A percentile compares a stretch with the other conserved stretches of the same genome.
These are phyloP conservation scores for Caenorhabditis sp. DNA, from an alignment of 2,888 invertebrate species.

Conservation along the genomic window DNA sequence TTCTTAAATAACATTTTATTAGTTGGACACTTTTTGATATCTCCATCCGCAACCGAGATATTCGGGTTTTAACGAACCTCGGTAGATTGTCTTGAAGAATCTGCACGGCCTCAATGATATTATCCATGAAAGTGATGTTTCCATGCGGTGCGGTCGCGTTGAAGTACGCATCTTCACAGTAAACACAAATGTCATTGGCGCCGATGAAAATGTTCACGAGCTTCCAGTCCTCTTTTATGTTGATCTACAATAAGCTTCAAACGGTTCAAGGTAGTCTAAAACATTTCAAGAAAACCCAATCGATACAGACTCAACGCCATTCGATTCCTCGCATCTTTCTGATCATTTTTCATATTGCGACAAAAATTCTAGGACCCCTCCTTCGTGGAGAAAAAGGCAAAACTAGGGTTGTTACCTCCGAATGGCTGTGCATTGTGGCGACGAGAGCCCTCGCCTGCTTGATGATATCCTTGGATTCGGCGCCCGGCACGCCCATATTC, in stretches of 20 bases:
- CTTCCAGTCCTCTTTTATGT: conserved; percentile 73
- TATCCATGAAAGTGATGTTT: conserved; percentile 54
- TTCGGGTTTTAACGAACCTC: too few species aligned
- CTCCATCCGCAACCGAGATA: too few species aligned
- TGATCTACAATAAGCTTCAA: too few species aligned
- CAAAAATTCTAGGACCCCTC: too few species aligned
- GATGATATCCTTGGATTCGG: conserved; percentile 61
- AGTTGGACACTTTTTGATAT: too few species aligned
- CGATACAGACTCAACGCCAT: too few species aligned
- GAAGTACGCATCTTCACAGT: conserved; percentile 61
- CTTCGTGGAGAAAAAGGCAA: too few species aligned
- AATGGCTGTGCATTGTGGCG: conserved; percentile 59
- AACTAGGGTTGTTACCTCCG: conserved; percentile 54
- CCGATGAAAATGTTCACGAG: conserved; percentile 74
- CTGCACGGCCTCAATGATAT: conserved; percentile 60
- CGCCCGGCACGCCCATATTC: conserved; percentile 67
- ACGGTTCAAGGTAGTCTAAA: too few species aligned
- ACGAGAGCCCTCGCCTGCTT: conserved; percentile 65
- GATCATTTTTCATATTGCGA: too few species aligned
- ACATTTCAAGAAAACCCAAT: too few species aligned
- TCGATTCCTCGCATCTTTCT: too few species aligned
- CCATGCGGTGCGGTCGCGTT: conserved; percentile 55
- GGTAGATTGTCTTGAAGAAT: conserved; percentile 66
- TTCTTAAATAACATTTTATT: too few species aligned
- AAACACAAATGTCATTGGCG: conserved; percentile 71